Conservation (phyloP, 2,888 invertebrate genomes). For the Drosophila yooni region DNA sequence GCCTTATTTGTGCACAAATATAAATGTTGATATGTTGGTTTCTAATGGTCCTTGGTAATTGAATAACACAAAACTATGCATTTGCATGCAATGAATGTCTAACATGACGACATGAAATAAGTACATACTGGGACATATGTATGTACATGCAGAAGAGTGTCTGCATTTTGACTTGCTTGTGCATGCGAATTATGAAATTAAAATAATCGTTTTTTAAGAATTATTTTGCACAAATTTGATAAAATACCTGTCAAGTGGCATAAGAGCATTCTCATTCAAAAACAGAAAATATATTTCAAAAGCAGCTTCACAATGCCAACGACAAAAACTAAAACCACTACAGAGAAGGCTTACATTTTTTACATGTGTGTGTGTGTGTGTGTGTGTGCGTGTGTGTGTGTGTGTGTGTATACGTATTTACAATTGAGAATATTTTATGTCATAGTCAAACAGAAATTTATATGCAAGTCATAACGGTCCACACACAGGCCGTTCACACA, state of each 20-base stretch:
- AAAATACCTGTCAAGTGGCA: conserved; percentile 76
- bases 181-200: conserved; percentile 35
- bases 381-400: conserved; percentile 22
- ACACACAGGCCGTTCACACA: conserved; percentile 30
- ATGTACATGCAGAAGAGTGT: not conserved
- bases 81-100: conserved; percentile 33
- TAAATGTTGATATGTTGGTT: conserved; percentile 23
- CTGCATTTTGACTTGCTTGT: conserved; percentile 12
- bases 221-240: conserved; percentile 64
- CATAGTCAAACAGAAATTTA: conserved; percentile 75
- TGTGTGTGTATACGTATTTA: conserved; percentile 25
- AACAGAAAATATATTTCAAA: conserved; percentile 53
- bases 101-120: conserved; percentile 5
- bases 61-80: conserved; percentile 42
- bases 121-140: not conserved
- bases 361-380: not conserved
- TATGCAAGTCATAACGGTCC: conserved; percentile 73
- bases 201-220: conserved; percentile 71
- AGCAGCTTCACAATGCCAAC: conserved; percentile 49
- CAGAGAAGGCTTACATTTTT: not conserved
- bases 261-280: conserved; percentile 65
- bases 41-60: conserved; percentile 37
- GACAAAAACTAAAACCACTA: conserved; percentile 28
- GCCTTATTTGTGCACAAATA: conserved; percentile 24
- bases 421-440: conserved; percentile 51